Evolutionary conservation across 2,113 vertebrate species (phyloP).

Genomic region (Epinephelus moara): DNA sequence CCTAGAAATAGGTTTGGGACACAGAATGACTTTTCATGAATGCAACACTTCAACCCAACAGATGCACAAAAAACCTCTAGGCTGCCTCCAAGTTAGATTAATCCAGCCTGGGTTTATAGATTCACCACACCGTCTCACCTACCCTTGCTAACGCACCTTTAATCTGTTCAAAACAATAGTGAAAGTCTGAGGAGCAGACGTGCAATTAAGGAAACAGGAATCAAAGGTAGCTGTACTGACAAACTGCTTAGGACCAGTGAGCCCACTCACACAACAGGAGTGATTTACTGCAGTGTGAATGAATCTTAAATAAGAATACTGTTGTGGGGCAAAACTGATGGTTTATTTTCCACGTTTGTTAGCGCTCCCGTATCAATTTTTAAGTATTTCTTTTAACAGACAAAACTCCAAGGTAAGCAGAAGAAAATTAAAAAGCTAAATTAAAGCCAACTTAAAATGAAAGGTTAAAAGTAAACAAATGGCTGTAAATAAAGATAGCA

Average conservation of each 20-base stretch:
- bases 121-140: constrained; percentile 8
- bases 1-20: constrained; percentile 27
- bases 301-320: background rate
- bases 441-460: background rate
- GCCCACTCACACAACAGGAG: background rate
- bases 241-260: background rate
- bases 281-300: background rate
- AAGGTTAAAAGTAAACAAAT: background rate
- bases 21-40: constrained; percentile 4
- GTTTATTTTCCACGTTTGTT: background rate
- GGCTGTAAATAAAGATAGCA: background rate
- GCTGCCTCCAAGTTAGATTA: constrained; percentile 42
- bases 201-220: background rate
- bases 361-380: background rate
- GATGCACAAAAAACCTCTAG: constrained; percentile 33
- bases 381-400: background rate
- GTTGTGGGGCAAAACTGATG: background rate
- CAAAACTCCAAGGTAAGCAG: background rate
- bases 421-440: background rate
- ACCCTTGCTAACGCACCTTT: background rate
- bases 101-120: constrained; percentile 1
- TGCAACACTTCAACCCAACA: background rate
- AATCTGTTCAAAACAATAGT: background rate
- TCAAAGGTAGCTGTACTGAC: background rate
- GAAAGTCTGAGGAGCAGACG: background rate